Base-by-base conservation (phyloP, 2,888 invertebrate genomes). In the Drosophila kambysellisi region DNA sequence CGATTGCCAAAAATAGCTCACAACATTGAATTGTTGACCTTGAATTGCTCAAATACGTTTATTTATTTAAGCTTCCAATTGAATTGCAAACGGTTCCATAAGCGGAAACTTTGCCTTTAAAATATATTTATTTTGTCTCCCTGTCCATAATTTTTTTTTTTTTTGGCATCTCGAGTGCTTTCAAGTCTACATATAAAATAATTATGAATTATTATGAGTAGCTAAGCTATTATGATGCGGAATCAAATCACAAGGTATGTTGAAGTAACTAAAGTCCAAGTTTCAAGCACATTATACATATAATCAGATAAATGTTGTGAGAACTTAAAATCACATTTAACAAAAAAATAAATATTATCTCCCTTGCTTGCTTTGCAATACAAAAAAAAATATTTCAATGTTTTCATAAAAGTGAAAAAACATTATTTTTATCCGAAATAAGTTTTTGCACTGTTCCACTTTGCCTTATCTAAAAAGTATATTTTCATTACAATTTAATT, bases 1-100 rank as follows among this genome's bases (percentile, higher is more conserved):
- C 69, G 58, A 63, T 57, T 54, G 74, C 65, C 70, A 63, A 79
- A 79, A 75, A 67, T 70, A 67, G 50, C 76, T 75, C 53, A 66
- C 53, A 66, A 46, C 59, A 74, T 79, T 62, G 61, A 69, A 54
- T n/a, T 51, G 61, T 30, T 43, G 53, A 50, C 78, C 81, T 76
- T 77, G 80, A 70, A 64, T 64, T 59, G 30, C 54, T 76, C 25
- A 2, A 80, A 80, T 48, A 67, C 39, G 56, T 70, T 76, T 74
- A 54, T 67, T 75, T 20, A 60, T 65, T 70, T 17, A 71, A 65
- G 64, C 53, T 65, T 32, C 20, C 76, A 76, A 78, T 80, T 70
- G 63, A 68, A 65, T 64, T 52, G 53, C 67, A 80, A 65, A 58
- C 64, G 59, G 46, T 76, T 48, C 50, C 33, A 56, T 46, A 63